Evolutionary conservation across 1,140 invertebrate species (phyloP).

Genomic region (Dendroctonus ponderosae): DNA sequence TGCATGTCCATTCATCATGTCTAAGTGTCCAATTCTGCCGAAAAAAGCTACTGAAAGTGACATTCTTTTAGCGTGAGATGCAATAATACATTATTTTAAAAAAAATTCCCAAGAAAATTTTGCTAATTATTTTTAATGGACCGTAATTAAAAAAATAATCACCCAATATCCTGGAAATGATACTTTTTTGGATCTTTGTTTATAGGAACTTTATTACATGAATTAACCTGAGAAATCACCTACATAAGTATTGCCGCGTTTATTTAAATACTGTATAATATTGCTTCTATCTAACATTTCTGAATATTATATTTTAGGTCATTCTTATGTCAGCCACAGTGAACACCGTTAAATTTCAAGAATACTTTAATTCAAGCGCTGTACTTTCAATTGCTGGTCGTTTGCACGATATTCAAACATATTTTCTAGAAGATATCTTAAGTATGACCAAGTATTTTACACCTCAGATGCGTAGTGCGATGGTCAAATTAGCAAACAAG

Average conservation of each 20-base stretch:
- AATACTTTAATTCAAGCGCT: constrained; percentile 73
- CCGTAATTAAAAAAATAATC: no score
- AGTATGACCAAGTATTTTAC: constrained; percentile 64
- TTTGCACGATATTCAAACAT: constrained; percentile 73
- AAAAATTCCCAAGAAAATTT: no score
- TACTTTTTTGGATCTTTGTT: background rate
- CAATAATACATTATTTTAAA: no score
- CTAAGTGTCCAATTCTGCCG: no score
- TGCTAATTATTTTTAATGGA: no score
- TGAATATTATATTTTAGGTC: constrained; percentile 49
- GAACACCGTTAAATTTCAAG: constrained; percentile 72
- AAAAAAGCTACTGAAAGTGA: no score
- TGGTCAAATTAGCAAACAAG: constrained; percentile 50
- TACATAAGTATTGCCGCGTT: no score
- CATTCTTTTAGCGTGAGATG: no score
- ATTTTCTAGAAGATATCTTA: constrained; percentile 82
- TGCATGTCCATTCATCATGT: no score
- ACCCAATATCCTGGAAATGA: no score
- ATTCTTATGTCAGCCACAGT: constrained; percentile 96
- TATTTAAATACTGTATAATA: background rate
- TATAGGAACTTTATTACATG: no score
- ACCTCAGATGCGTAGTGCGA: constrained; percentile 49
- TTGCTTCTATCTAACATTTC: background rate
- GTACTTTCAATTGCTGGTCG: constrained; percentile 80
- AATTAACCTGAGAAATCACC: no score